A percentile compares a stretch with the other conserved stretches of the same genome.
phyloP scores from a whole-genome alignment of 2,797 vertebrate species.

The Morus bassanus region DNA sequence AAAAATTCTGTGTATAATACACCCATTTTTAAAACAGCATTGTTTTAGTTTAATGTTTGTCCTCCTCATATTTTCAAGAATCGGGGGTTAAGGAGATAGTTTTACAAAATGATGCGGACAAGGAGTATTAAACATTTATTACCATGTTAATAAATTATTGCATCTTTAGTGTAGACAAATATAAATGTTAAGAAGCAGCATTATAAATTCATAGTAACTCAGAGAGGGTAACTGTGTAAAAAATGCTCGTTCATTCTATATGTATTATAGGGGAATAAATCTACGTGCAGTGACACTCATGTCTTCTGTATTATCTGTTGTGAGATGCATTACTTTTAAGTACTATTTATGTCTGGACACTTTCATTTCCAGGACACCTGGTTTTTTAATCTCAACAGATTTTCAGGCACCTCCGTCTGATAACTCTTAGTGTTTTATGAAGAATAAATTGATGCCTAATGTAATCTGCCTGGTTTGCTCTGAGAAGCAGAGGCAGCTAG shows the following conservation, averaged over 20 bases:
- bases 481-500: background rate
- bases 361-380: background rate
- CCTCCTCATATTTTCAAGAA: background rate
- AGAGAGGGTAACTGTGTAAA: background rate
- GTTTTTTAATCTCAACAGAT: background rate
- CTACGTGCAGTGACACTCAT: background rate
- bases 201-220: slow-evolving; percentile 60
- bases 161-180: slow-evolving; percentile 46
- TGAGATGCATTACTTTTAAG: background rate
- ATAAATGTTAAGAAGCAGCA: slow-evolving; percentile 39
- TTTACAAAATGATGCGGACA: background rate
- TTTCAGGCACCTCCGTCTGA: background rate
- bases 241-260: background rate
- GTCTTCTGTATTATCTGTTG: background rate
- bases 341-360: background rate
- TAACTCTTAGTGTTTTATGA: background rate
- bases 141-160: slow-evolving; percentile 59
- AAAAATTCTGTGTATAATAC: background rate
- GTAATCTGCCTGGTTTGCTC: background rate
- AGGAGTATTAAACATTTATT: slow-evolving; percentile 62
- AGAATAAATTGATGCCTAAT: background rate
- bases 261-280: background rate
- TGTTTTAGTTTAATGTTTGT: background rate
- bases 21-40: background rate
- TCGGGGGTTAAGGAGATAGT: background rate